Conservation (phyloP, 1,140 invertebrate genomes). For the Bombyx mandarina region DNA sequence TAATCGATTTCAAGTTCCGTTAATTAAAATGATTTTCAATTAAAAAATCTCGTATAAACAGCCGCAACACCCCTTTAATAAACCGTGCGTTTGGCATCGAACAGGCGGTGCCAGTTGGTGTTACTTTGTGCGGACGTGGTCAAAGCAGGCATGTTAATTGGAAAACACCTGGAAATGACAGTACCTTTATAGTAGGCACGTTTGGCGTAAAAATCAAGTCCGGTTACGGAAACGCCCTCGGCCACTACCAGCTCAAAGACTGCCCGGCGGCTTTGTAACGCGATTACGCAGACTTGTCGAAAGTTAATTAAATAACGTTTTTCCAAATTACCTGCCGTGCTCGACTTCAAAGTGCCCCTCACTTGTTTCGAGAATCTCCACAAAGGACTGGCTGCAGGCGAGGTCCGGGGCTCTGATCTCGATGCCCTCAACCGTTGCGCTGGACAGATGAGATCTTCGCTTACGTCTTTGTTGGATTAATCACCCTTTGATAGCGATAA, state of each 20-base stretch:
- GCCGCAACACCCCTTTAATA: slow-evolving; percentile 26
- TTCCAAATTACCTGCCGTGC: slow-evolving; percentile 63
- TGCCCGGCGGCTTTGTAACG: slow-evolving; percentile 60
- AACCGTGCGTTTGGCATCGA: slow-evolving; percentile 47
- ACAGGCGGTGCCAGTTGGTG: slow-evolving; percentile 34
- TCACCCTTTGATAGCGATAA: too few relatives aligned
- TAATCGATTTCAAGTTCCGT: too few relatives aligned
- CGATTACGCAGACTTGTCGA: slow-evolving; percentile 67
- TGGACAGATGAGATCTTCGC: slow-evolving; percentile 47
- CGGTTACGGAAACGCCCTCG: slow-evolving; percentile 16
- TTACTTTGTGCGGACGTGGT: slow-evolving; percentile 44
- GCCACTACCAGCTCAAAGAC: slow-evolving; percentile 45
- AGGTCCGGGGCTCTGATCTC: slow-evolving; percentile 43
- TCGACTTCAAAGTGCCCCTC: slow-evolving; percentile 56
- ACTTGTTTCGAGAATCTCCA: slow-evolving; percentile 52
- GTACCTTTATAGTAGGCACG: slow-evolving; percentile 54
- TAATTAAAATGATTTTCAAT: too few relatives aligned
- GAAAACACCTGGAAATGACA: slow-evolving; percentile 64
- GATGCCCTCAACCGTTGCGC: slow-evolving; percentile 27
- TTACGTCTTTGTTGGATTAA: slow-evolving; percentile 9
- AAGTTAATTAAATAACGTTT: slow-evolving; percentile 71
- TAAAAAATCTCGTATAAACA: too few relatives aligned
- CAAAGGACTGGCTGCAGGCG: slow-evolving; percentile 57
- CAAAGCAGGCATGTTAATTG: slow-evolving; percentile 66
- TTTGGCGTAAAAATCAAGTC: slow-evolving; percentile 62